Evolutionary conservation across 2,888 invertebrate species (phyloP), one percentile per base, ranked within the genome.

Genomic region (Cataglyphis rosenhaueri): DNA sequence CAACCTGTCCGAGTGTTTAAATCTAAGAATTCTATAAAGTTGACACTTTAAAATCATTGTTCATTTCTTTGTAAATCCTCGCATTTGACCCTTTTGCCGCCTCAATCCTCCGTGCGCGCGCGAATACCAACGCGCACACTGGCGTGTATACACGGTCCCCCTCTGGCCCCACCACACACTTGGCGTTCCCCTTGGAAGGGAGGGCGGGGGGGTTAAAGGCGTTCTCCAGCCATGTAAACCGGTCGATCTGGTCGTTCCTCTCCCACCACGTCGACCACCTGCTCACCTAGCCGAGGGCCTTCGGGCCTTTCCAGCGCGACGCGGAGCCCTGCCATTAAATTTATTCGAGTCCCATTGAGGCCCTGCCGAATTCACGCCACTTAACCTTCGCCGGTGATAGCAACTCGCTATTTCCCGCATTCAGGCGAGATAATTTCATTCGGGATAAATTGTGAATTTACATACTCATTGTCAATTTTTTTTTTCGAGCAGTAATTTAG

Each of bases 241-340:
- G 94, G 94, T 94, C 93, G 91, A 93, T 94, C 93, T 92, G 92
- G 94, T 94, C 93, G 86, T 87, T 88, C 83, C 90, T 90, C 87
- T 87, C 92, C 92, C 91, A 87, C 92, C 92, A 88, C 82, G 64
- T 75, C 89, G 92, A 90, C 93, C 94, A 94, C 94, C 94, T 94
- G 94, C 89, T 90, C 86, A 85, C 73, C 84, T 85, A 88, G 90
- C 59, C 48, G 83, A 90, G 89, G 82, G 87, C 85, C 85, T 70
- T 84, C 85, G 89, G 91, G 89, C 87, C 91, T 89, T 89, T 89
- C 88, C 88, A 64, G 88, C 88, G 86, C 89, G 84, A 89, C 87
- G 82, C 87, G 86, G 86, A 88, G 89, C 91, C 89, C 91, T 90
- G 92, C 92, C 92, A 93, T 93, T 92, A 92, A 94, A 94, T 94